These are phyloP conservation scores for Micronycteris hirsuta DNA, from an alignment of 2,113 vertebrate species.

Conservation along the genomic window DNA sequence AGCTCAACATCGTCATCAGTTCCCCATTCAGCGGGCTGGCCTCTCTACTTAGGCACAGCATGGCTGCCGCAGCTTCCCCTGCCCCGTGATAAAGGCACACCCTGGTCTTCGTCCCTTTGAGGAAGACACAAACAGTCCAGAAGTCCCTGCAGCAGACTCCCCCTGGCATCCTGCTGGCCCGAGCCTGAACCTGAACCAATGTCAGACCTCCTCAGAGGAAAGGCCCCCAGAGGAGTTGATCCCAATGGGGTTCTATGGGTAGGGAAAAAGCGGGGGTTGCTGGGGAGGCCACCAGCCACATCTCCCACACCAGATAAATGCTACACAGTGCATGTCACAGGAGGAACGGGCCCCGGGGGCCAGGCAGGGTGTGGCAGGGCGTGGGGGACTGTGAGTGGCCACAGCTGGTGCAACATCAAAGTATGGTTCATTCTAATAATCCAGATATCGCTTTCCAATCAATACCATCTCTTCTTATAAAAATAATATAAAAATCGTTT, in stretches of 20 bases:
- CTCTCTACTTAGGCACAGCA: neutral
- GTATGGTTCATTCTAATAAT: neutral
- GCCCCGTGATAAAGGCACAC: neutral
- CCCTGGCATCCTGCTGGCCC: neutral
- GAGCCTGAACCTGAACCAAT: neutral
- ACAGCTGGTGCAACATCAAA: neutral
- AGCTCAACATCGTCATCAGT: neutral
- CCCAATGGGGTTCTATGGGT: neutral
- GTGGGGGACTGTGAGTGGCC: neutral
- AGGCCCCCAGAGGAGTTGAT: neutral
- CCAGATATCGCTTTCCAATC: neutral
- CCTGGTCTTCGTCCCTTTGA: neutral
- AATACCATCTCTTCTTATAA: neutral
- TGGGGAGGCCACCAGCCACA: neutral
- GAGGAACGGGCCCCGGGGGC: neutral
- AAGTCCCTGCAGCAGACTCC: neutral
- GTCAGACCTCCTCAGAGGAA: neutral
- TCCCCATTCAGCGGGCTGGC: neutral
- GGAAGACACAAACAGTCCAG: neutral
- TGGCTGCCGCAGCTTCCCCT: neutral
- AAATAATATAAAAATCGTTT: neutral
- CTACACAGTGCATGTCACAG: neutral
- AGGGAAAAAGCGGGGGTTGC: neutral
- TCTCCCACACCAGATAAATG: neutral
- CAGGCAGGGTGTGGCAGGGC: neutral